phyloP scores from a whole-genome alignment of 2,888 invertebrate genomes.

The Tiliacea aurago region DNA sequence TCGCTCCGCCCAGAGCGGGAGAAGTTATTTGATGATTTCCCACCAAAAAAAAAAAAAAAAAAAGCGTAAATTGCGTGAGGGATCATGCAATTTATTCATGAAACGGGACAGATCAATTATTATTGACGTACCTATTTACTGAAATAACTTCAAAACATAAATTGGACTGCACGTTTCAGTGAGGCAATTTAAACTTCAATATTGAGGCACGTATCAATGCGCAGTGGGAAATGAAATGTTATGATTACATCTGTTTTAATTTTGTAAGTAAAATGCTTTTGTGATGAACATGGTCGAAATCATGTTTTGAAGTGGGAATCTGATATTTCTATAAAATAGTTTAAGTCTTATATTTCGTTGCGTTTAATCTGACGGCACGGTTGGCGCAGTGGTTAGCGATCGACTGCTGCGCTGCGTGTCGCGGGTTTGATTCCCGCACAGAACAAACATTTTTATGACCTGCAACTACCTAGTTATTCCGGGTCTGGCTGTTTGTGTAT shows the following conservation, averaged over 20 bases:
- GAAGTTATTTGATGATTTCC: no score
- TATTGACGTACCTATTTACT: conserved; percentile 40
- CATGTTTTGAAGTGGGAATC: neutral
- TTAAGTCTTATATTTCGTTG: neutral
- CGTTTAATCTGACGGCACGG: no score
- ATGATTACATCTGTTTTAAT: conserved; percentile 37
- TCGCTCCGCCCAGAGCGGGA: no score
- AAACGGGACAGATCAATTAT: conserved; percentile 13
- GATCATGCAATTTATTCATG: neutral
- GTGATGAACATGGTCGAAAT: neutral
- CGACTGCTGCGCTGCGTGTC: no score
- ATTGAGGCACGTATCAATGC: conserved; percentile 61
- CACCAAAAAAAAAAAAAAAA: no score
- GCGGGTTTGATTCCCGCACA: no score
- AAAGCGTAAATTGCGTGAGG: no score
- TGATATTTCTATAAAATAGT: neutral
- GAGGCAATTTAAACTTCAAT: conserved; percentile 74
- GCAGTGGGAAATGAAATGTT: conserved; percentile 47
- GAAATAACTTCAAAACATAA: conserved; percentile 66
- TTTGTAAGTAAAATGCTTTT: conserved; percentile 19
- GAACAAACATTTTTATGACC: no score
- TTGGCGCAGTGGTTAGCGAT: no score
- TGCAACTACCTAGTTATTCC: no score
- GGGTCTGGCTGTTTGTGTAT: no score
- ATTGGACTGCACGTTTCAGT: conserved; percentile 66